Evolutionary conservation across 2,797 vertebrate genomes (phyloP).

Genomic region (Hephaestus fuliginosus): DNA sequence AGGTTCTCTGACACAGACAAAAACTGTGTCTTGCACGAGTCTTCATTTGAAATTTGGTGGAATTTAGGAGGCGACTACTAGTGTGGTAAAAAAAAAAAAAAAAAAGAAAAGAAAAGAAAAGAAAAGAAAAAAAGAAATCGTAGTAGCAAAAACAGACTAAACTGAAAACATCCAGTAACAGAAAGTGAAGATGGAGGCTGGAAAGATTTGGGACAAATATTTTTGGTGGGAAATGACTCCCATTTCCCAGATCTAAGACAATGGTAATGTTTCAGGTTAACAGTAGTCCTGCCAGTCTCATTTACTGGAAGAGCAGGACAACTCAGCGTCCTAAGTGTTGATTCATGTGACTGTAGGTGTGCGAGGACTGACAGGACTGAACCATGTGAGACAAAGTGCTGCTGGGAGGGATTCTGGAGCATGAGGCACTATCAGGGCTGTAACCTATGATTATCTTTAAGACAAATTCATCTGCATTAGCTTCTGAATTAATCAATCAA

Average conservation of each 20-base stretch:
- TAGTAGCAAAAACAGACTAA: not conserved
- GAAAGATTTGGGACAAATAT: not conserved
- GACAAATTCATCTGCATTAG: not conserved
- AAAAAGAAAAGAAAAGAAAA: too few species aligned
- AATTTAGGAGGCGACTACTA: not conserved
- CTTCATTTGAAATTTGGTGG: not conserved
- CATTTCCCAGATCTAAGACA: slow-evolving; percentile 47
- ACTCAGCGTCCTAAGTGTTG: slow-evolving; percentile 46
- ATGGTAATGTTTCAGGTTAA: slow-evolving; percentile 41
- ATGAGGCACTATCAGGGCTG: not conserved
- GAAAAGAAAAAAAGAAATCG: too few species aligned
- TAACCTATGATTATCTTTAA: not conserved
- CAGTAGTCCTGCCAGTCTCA: slow-evolving; percentile 6
- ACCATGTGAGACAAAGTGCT: too few species aligned
- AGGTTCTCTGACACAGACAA: not conserved
- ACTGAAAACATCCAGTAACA: not conserved
- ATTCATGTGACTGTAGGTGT: not conserved
- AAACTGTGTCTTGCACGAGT: not conserved
- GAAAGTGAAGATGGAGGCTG: not conserved
- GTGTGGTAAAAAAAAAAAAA: too few species aligned
- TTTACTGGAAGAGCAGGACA: slow-evolving; percentile 40
- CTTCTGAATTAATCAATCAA: not conserved
- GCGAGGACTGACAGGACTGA: too few species aligned
- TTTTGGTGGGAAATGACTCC: slow-evolving; percentile 57
- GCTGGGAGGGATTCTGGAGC: not conserved